These are phyloP conservation scores for Aphelenchoides fujianensis DNA, from an alignment of 1,140 invertebrate species.

Conservation along the genomic window DNA sequence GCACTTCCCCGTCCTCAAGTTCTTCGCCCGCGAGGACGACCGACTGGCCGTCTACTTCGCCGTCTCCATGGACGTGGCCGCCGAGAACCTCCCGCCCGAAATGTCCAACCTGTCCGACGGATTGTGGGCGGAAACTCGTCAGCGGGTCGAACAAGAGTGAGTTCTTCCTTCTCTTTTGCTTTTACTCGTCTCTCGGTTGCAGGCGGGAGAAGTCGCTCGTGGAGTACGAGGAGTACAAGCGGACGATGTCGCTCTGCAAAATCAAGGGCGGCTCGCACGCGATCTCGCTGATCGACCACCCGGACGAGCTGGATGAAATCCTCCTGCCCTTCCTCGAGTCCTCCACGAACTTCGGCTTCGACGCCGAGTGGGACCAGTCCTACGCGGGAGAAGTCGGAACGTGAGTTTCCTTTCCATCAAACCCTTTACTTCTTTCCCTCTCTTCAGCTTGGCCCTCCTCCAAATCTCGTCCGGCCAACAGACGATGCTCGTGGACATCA, in stretches of 20 bases:
- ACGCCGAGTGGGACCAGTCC: background rate
- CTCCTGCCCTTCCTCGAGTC: background rate
- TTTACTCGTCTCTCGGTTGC: background rate
- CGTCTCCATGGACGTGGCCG: too few relatives aligned
- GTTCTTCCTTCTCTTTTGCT: background rate
- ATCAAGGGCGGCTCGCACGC: background rate
- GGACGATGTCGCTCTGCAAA: background rate
- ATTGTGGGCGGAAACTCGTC: background rate
- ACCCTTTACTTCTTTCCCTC: background rate
- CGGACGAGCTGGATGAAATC: background rate
- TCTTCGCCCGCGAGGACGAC: background rate
- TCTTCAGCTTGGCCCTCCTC: background rate
- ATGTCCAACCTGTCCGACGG: background rate
- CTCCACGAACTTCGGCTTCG: background rate
- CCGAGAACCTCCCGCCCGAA: background rate
- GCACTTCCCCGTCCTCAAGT: background rate
- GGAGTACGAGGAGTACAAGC: background rate
- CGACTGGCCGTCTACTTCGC: background rate
- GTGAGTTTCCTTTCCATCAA: background rate
- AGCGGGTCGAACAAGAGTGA: background rate
- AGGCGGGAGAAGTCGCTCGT: background rate
- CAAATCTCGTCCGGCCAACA: background rate
- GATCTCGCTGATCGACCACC: background rate
- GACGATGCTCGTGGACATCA: background rate
- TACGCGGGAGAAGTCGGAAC: background rate